Percentiles rank a stretch among this genome's conserved stretches.
These are phyloP conservation scores for Catharus fuscescens DNA, from an alignment of 2,113 vertebrate species.

Conservation along the genomic window DNA sequence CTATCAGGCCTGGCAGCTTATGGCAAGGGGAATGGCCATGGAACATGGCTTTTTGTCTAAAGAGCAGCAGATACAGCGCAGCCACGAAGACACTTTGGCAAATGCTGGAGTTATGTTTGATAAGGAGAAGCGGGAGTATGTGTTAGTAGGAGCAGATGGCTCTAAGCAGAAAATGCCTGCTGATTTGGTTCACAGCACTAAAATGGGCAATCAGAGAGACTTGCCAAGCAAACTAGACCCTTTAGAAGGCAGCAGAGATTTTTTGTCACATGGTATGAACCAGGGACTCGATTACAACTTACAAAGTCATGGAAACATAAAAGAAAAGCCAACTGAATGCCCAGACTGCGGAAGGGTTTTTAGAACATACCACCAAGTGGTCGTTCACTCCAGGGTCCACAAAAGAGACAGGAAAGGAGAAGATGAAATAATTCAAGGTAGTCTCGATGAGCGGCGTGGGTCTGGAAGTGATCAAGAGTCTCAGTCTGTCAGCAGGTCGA, in stretches of 20 bases:
- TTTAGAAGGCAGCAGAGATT: constrained; percentile 90
- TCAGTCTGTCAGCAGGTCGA: constrained; percentile 97
- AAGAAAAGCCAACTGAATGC: constrained; percentile 97
- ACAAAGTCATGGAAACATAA: constrained; percentile 79
- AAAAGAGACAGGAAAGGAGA: constrained; percentile 88
- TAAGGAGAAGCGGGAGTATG: constrained; percentile 95
- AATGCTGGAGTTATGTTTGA: constrained; percentile 85
- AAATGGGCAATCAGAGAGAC: constrained; percentile 85
- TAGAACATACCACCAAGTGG: constrained; percentile 98
- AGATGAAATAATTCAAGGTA: constrained; percentile 85
- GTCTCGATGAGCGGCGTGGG: constrained; percentile 90
- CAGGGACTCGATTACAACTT: constrained; percentile 90
- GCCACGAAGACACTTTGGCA: constrained; percentile 90
- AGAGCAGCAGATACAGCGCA: constrained; percentile 87
- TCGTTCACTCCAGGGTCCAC: constrained; percentile 95
- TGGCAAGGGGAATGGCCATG: constrained; percentile 96
- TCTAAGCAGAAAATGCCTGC: constrained; percentile 93
- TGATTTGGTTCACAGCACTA: constrained; percentile 88
- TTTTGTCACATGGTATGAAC: constrained; percentile 87
- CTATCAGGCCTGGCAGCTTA: constrained; percentile 99
- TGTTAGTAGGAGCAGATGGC: constrained; percentile 88
- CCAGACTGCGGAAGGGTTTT: constrained; percentile 96
- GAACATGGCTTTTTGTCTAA: constrained; percentile 96
- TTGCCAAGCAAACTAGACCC: constrained; percentile 90
- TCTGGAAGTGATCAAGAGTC: constrained; percentile 98